A percentile compares a stretch with the other conserved stretches of the same genome.
phyloP scores from a whole-genome alignment of 37 sponge, comb jelly and placozoan genomes.

The Lycopodina hypogea region DNA sequence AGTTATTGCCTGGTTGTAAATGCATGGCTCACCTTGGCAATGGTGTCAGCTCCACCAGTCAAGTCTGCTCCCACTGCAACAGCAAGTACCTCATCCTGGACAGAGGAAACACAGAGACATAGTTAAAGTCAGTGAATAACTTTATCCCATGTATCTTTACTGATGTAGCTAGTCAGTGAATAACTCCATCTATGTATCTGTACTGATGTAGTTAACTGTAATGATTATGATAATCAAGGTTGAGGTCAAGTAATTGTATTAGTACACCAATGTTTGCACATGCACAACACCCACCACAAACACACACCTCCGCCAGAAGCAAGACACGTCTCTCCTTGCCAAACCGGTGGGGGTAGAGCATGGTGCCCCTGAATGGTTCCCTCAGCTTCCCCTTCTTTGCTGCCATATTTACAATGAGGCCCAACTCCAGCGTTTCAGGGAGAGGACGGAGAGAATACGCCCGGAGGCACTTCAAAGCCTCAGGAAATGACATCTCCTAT shows the following conservation, averaged over 20 bases:
- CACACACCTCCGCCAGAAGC: conserved; percentile 48
- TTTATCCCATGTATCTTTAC: too few relatives aligned
- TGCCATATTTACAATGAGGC: conserved; percentile 21
- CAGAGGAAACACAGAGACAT: too few relatives aligned
- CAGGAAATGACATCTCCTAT: conserved; percentile 2
- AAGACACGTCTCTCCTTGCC: conserved; percentile 41
- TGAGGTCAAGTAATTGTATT: not conserved
- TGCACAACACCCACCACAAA: not conserved
- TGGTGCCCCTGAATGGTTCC: conserved; percentile 52
- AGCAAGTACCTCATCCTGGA: conserved; percentile 5
- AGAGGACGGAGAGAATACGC: conserved; percentile 55
- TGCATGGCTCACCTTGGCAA: conserved; percentile 31
- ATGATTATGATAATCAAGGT: not conserved
- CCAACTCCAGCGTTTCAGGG: conserved; percentile 65
- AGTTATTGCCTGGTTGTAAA: too few relatives aligned
- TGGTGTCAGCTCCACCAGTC: conserved; percentile 46
- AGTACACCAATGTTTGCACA: not conserved
- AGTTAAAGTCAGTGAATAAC: too few relatives aligned
- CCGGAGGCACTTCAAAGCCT: conserved; percentile 60
- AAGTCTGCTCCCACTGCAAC: conserved; percentile 38
- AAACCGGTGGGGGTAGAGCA: conserved; percentile 54
- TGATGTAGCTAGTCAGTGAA: too few relatives aligned
- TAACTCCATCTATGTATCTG: too few relatives aligned
- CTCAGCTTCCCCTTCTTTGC: conserved; percentile 29
- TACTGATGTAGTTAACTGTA: too few relatives aligned